Conservation (phyloP, 2,888 invertebrate genomes). For the Temnothorax ravouxi region DNA sequence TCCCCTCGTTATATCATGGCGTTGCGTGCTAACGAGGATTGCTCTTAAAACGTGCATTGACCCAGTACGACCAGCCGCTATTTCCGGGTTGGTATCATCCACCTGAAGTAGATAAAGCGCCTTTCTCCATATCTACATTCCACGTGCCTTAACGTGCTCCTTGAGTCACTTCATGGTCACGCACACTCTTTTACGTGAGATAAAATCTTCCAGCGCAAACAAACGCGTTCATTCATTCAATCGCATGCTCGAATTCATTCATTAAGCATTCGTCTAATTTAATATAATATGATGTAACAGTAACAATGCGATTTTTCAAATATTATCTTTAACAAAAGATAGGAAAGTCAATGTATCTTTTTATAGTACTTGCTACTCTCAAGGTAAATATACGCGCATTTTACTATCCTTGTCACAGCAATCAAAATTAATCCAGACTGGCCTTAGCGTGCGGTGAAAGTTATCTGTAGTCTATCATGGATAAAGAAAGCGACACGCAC, state of each 20-base stretch:
- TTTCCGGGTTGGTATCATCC: conserved; percentile 56
- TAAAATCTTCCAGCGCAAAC: conserved; percentile 62
- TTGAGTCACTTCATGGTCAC: conserved; percentile 67
- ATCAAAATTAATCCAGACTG: conserved; percentile 13
- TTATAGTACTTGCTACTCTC: neutral
- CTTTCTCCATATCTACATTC: conserved; percentile 38
- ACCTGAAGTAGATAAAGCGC: conserved; percentile 14
- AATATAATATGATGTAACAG: neutral
- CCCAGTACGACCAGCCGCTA: conserved; percentile 10
- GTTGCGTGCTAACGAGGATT: conserved; percentile 58
- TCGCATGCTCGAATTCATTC: conserved; percentile 60
- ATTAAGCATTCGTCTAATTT: conserved; percentile 10
- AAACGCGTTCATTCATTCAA: conserved; percentile 52
- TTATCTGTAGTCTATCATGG: neutral
- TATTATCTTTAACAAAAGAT: neutral
- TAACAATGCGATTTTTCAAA: neutral
- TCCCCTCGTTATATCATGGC: conserved; percentile 14
- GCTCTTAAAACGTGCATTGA: conserved; percentile 59
- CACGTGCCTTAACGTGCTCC: conserved; percentile 50
- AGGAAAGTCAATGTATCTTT: neutral
- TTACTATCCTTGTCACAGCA: conserved; percentile 1
- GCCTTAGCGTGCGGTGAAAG: conserved; percentile 6
- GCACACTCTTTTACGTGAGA: conserved; percentile 64
- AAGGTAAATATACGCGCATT: neutral
- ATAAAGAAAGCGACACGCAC: conserved; percentile 19